These are phyloP conservation scores for Plebejus melissa DNA, from an alignment of 2,888 invertebrate species.

Conservation along the genomic window DNA sequence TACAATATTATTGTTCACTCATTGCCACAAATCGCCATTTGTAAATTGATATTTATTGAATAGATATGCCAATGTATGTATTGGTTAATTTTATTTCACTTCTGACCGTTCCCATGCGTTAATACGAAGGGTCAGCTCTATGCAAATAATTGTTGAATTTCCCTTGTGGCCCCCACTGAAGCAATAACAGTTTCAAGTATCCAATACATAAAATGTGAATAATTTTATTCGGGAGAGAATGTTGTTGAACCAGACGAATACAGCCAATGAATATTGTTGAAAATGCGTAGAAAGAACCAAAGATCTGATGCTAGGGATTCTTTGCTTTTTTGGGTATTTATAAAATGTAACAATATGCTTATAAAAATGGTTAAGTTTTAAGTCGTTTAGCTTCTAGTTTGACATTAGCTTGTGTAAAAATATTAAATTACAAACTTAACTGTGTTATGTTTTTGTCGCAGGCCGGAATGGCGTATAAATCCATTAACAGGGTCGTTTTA, in stretches of 20 bases:
- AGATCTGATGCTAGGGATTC: too few relatives aligned
- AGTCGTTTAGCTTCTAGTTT: background rate
- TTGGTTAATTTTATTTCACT: slow-evolving; percentile 20
- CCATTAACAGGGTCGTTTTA: slow-evolving; percentile 3
- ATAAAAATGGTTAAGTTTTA: background rate
- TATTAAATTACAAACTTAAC: slow-evolving; percentile 12
- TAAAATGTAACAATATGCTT: too few relatives aligned
- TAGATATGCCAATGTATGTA: slow-evolving; percentile 11
- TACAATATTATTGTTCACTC: slow-evolving; percentile 1
- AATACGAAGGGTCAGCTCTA: slow-evolving; percentile 62
- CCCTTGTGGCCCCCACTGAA: slow-evolving; percentile 62
- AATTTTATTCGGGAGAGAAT: slow-evolving; percentile 12
- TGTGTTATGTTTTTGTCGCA: slow-evolving; percentile 16
- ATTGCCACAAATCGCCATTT: slow-evolving; percentile 1
- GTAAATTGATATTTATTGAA: slow-evolving; percentile 11
- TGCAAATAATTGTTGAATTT: slow-evolving; percentile 67
- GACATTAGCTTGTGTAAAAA: background rate
- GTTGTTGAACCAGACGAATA: background rate
- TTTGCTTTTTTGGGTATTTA: too few relatives aligned
- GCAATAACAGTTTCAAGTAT: slow-evolving; percentile 48
- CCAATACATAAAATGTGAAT: slow-evolving; percentile 21
- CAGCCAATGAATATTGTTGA: background rate
- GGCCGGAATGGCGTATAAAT: slow-evolving; percentile 7
- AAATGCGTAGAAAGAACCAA: background rate
- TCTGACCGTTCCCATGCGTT: slow-evolving; percentile 65